phyloP scores from a whole-genome alignment of 2,797 vertebrate genomes.

The Scomberomorus guttatus region DNA sequence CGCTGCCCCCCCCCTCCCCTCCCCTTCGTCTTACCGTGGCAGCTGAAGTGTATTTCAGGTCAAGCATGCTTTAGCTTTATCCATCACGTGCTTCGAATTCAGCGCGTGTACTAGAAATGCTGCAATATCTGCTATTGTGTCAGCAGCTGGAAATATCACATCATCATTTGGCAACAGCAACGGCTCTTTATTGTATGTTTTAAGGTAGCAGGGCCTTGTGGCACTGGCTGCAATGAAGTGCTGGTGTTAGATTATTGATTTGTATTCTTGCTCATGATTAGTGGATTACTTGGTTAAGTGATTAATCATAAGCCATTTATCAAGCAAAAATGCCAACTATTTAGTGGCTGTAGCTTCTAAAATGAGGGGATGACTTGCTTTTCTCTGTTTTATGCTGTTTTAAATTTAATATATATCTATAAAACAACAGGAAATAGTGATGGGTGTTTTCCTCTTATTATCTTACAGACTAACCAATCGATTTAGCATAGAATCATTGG shows the following conservation, averaged over 20 bases:
- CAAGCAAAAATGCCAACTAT: neutral
- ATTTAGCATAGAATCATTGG: neutral
- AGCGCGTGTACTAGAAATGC: neutral
- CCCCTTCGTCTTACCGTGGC: slow-evolving; percentile 11
- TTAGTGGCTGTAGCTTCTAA: neutral
- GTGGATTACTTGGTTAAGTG: too few relatives aligned
- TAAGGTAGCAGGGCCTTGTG: neutral
- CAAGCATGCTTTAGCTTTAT: slow-evolving; percentile 21
- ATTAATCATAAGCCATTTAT: too few relatives aligned
- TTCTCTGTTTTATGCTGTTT: neutral
- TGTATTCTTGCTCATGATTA: neutral
- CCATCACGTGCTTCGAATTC: neutral
- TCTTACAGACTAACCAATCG: neutral
- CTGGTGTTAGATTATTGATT: neutral
- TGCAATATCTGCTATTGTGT: neutral
- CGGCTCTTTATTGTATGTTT: too few relatives aligned
- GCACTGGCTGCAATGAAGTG: neutral
- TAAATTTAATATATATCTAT: neutral
- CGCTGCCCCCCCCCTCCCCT: neutral
- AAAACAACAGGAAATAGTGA: too few relatives aligned
- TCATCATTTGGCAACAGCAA: neutral
- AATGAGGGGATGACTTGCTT: neutral
- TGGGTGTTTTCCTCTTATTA: too few relatives aligned
- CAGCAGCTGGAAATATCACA: neutral
- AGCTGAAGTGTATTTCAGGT: slow-evolving; percentile 33